Evolutionary conservation across 2,113 vertebrate species (phyloP).

Genomic region (Shinisaurus crocodilurus): DNA sequence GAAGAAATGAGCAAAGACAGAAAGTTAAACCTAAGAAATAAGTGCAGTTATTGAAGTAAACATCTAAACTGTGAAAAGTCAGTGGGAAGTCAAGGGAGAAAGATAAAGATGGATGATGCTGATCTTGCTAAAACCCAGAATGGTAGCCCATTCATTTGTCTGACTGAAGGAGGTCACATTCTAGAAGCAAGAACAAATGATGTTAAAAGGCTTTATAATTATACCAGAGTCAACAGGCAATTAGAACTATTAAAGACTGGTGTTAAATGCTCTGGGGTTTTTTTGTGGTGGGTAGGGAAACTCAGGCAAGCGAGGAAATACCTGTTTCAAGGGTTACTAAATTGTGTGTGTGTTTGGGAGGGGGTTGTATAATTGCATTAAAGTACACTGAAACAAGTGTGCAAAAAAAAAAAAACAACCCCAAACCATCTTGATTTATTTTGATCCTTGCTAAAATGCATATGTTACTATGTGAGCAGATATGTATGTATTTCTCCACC

Average conservation of each 20-base stretch:
- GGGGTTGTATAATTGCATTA: no score
- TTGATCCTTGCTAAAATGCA: not conserved
- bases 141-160: constrained; percentile 26
- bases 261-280: not conserved
- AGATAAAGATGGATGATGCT: constrained; percentile 29
- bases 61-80: constrained; percentile 31
- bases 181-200: constrained; percentile 44
- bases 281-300: no score
- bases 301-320: no score
- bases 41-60: not conserved
- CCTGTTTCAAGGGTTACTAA: no score
- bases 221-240: constrained; percentile 33
- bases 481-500: not conserved
- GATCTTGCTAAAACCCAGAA: constrained; percentile 24
- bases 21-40: not conserved
- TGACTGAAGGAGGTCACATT: constrained; percentile 51
- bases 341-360: no score
- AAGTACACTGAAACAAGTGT: no score
- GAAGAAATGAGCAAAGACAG: not conserved
- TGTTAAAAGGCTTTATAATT: constrained; percentile 55
- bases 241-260: constrained; percentile 55
- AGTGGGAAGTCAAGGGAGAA: constrained; percentile 8
- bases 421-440: no score
- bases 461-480: not conserved
- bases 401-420: no score